Evolutionary conservation across 2,113 vertebrate species (phyloP), one percentile per base, ranked within the genome.

Genomic region (Columba livia): DNA sequence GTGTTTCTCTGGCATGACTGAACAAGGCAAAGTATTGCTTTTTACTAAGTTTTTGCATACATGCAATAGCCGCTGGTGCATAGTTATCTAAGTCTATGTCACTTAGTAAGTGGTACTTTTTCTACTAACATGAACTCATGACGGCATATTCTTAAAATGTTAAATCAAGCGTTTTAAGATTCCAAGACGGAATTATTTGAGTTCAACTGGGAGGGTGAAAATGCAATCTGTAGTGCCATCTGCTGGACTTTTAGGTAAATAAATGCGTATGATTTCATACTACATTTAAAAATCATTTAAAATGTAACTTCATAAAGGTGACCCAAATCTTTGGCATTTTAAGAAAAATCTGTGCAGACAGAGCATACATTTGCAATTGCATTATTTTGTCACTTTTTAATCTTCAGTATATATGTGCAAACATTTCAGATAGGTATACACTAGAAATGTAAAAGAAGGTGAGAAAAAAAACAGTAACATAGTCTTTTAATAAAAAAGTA

Each of bases 211-310:
- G 64, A 32, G 34, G 79, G 79, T 54, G 62, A 95, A 95, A 96
- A 21, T 54, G 50, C 69, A 81, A 82, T 89, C 97, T 96, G 83
- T 86, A 94, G 77, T 96, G 98, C 98, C 98, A 98, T 92, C 98
- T 98, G 83, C 97, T 98, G 98, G 98, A 74, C 31, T 89, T 44
- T 61, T 20, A 16, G 94, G 47, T 24, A 66, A 38, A 20, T 53
- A 11, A 54, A 72, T 23, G 72, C 61, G 28, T 31, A 17, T 0
- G 17, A 19, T 71, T 51, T 64, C 40, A 6, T 16, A 4, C 12
- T 26, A 5, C 25, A 18, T 47, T 85, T 79, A 15, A 91, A 79
- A 70, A 34, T 10, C 0, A 10, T 72, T 78, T 44, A 25, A 89
- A 87, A 66, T 36, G 11, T 60, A 73, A 75, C 23, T 32, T 60